Evolutionary conservation across 2,113 vertebrate genomes (phyloP), one percentile per base, ranked within the genome.

Genomic region (Melanotaenia duboulayi): DNA sequence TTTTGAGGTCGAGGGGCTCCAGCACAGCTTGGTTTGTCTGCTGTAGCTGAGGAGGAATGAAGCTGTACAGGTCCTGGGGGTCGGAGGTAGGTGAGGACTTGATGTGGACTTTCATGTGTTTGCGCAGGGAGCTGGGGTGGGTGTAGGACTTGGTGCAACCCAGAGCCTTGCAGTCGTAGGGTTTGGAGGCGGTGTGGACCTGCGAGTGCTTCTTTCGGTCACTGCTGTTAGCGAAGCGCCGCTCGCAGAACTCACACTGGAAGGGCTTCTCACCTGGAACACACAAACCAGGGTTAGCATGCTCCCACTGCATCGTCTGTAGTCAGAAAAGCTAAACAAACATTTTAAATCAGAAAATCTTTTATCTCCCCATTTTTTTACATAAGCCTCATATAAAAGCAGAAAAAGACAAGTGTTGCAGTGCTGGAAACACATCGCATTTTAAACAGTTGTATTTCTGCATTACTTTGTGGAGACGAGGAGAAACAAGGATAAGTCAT

Each of bases 71-170:
- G 61, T 92, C 83, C 17, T 71, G 92, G 60, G 93, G 87, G 5
- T 96, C 96, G 44, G 94, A 91, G 84, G 94, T 90, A 20, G 96
- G 95, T 8, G 96, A 96, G 0, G 95, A 96, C 89, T 99, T 99
- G 94, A 97, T 92, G 68, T 99, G 96, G 64, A 97, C 95, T 90
- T 98, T 98, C 97, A 98, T 98, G 93, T 98, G 96, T 73, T 98
- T 99, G 50, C 97, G 92, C 81, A 98, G 90, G 17, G 97, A 99
- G 91, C 97, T 99, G 23, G 97, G 97, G 81, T 98, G 97, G 0
- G 96, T 98, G 90, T 98, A 99, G 13, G 97, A 98, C 88, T 99
- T 99, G 93, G 97, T 96, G 72, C 97, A 99, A 67, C 96, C 96
- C 73, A 96, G 91, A 13, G 97, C 95, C 91, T 98, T 98, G 93